Evolutionary conservation across 1,140 invertebrate species (phyloP), one percentile per base, ranked within the genome.

Genomic region (Diuraphis noxia): DNA sequence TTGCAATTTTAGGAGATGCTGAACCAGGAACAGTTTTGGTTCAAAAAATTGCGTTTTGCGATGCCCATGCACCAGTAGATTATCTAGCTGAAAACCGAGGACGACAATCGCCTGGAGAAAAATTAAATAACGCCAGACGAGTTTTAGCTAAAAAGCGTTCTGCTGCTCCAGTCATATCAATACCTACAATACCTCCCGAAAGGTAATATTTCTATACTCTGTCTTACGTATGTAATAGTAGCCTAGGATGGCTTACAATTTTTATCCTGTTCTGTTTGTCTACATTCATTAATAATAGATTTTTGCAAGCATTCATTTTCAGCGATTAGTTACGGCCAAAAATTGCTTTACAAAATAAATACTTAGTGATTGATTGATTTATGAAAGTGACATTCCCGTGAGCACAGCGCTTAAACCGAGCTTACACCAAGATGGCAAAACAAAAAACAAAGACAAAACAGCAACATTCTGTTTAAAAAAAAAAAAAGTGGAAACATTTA

Each of bases 41-140:
- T 0, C 96, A 98, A 92, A 99, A 99, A 94, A 98, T 97, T 92
- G 98, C 98, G 25, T 99, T 97, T 93, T 99, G 99, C 94, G 98
- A 99, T 94, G 95, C 97, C 10, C 98, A 99, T 94, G 97, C 98
- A 1, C 98, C 98, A 0, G 94, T 96, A 0, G 97, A 98, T 94
- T 82, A 91, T 91, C 46, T 91, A 82, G 96, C 95, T 91, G 94
- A 95, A 93, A 93, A 93, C 25, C 85, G 93, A 36, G 93, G 93
- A 72, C 89, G 93, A 77, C 91, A 88, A 91, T 93, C 93, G n/a
- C 92, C 92, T 9, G 94, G 94, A 52, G 95, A 95, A 93, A 96
- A 97, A 94, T 96, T 97, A 96, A 96, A 96, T 92, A 96, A 97
- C 94, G 97, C 97, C 0, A 95, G 96, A n/a, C 95, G 96, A 93